phyloP scores from a whole-genome alignment of 1,140 invertebrate genomes.

The Zaprionus vittiger region DNA sequence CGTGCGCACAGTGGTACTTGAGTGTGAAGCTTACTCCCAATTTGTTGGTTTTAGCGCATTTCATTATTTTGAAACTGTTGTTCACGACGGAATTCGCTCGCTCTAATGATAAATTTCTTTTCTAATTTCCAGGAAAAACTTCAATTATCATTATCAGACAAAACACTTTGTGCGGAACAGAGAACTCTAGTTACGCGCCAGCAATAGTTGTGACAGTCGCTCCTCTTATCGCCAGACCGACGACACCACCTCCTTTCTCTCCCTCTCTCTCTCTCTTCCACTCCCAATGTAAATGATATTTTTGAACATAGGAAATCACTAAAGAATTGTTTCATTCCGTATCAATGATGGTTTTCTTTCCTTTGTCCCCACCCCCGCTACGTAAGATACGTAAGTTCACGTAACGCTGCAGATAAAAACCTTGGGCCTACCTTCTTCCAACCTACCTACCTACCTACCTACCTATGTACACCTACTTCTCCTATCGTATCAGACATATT shows the following conservation, averaged over 20 bases:
- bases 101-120: slow-evolving; percentile 76
- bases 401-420: slow-evolving; percentile 35
- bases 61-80: slow-evolving; percentile 72
- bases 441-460: slow-evolving; percentile 18
- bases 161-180: slow-evolving; percentile 50
- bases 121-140: slow-evolving; percentile 79
- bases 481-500: neutral
- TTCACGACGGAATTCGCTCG: slow-evolving; percentile 47
- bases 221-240: neutral
- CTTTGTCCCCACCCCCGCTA: neutral
- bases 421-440: slow-evolving; percentile 23
- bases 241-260: neutral
- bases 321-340: slow-evolving; percentile 50
- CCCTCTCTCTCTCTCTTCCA: slow-evolving; percentile 43
- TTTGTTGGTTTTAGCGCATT: slow-evolving; percentile 25
- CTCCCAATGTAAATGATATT: slow-evolving; percentile 71
- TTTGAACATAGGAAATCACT: slow-evolving; percentile 75
- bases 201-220: slow-evolving; percentile 58
- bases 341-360: slow-evolving; percentile 31
- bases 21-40: neutral
- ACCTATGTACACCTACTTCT: slow-evolving; percentile 2
- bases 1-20: neutral
- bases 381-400: slow-evolving; percentile 10
- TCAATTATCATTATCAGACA: slow-evolving; percentile 77
- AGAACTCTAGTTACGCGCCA: slow-evolving; percentile 59